Evolutionary conservation across 2,113 vertebrate species (phyloP).

Genomic region (Dipodomys spectabilis): DNA sequence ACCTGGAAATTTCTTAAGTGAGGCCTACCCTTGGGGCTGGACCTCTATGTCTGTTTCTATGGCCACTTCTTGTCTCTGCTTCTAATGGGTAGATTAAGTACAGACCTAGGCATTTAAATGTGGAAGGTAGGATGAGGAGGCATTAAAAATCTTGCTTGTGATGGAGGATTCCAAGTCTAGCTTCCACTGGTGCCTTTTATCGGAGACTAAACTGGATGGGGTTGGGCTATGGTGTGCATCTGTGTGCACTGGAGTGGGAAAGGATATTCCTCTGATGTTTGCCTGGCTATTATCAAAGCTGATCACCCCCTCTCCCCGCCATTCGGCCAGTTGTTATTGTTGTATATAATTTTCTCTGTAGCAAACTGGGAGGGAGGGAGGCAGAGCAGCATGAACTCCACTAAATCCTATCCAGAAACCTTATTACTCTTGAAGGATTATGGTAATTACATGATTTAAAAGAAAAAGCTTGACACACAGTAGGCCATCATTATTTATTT

Average conservation of each 20-base stretch:
- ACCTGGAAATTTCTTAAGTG: not conserved
- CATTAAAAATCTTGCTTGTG: not conserved
- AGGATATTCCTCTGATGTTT: not conserved
- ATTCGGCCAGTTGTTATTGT: not conserved
- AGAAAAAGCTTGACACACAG: conserved; percentile 30
- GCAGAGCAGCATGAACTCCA: not conserved
- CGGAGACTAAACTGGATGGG: not conserved
- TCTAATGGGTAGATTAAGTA: not conserved
- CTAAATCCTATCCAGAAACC: conserved; percentile 38
- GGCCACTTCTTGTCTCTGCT: not conserved
- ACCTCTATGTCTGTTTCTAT: not conserved
- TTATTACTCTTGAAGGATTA: conserved; percentile 3
- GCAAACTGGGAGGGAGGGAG: not conserved
- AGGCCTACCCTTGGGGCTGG: not conserved
- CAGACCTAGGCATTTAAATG: not conserved
- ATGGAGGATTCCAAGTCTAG: not conserved
- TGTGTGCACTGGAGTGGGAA: not conserved
- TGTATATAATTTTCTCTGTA: conserved; percentile 38
- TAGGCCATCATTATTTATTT: conserved; percentile 63
- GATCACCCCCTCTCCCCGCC: not conserved
- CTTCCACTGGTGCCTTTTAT: not conserved
- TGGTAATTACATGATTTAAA: not conserved
- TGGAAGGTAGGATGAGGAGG: not conserved
- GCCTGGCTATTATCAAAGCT: not conserved
- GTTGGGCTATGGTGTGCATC: not conserved